Base-by-base conservation (phyloP, 1,140 invertebrate species). In the Ips typographus region DNA sequence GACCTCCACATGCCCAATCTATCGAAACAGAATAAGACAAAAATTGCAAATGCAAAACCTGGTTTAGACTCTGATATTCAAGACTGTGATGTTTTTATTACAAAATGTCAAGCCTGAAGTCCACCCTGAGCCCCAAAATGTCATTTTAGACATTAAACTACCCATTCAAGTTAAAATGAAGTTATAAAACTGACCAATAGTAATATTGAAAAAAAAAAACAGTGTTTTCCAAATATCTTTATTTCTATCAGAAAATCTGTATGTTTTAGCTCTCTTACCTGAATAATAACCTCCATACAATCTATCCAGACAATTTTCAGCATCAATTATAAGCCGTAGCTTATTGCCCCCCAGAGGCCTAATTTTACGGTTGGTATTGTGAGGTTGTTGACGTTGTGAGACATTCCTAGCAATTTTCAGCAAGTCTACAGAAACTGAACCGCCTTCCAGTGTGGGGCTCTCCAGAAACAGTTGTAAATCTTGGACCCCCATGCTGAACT, bases 1-100 rank as follows among this genome's bases (percentile, higher is more conserved):
- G 93, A 52, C 94, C 94, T 58, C 94, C 94, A 82, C 94, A 95
- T 59, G 93, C 92, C 94, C 94, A 96, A 85, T 96, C 94, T 89
- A 74, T 22, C 22, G 22, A 22, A 22, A 22, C 0, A 22, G 22
- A 22, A 22, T 22, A 22, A 22, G 22, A 22, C 22, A 22, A 22
- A 22, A 22, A 22, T 22, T 22, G 22, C 22, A 22, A 22, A 22
- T 22, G 22, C 22, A 22, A 22, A 22, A 22, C 22, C 22, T 22
- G 22, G 22, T 22, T 22, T 22, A 22, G 22, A 22, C 22, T 22
- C 22, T 22, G 22, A 22, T 22, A 22, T 22, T 22, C 22, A n/a
- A n/a, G n/a, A n/a, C n/a, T n/a, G n/a, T n/a, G n/a, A n/a, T n/a
- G n/a, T n/a, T n/a, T n/a, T 22, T 22, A 22, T 22, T 22, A 22